Conservation (phyloP, 2,888 invertebrate species). For the Euplexia lucipara region DNA sequence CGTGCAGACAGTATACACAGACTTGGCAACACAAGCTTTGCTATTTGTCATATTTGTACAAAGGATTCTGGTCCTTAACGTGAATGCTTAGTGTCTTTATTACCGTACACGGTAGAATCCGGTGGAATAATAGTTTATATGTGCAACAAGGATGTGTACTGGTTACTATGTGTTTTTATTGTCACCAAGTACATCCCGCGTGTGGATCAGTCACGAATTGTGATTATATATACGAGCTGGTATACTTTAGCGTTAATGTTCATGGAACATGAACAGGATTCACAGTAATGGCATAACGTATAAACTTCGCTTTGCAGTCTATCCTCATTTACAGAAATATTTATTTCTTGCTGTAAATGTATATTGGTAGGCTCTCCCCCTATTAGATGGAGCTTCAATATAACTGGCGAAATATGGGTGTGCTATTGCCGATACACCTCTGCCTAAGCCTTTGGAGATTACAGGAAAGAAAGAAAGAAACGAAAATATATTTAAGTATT, state of each 20-base stretch:
- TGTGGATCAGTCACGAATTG: slow-evolving; percentile 78
- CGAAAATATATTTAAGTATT: no score
- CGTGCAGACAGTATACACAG: slow-evolving; percentile 48
- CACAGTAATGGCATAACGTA: slow-evolving; percentile 8
- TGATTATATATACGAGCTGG: slow-evolving; percentile 47
- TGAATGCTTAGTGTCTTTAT: slow-evolving; percentile 34
- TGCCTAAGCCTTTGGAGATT: no score
- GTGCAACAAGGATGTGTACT: slow-evolving; percentile 79
- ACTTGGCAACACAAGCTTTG: slow-evolving; percentile 41
- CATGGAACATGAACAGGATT: slow-evolving; percentile 57
- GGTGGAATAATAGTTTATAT: slow-evolving; percentile 49
- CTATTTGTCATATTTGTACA: slow-evolving; percentile 39
- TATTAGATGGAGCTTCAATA: no score
- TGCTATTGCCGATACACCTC: no score
- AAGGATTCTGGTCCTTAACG: slow-evolving; percentile 48
- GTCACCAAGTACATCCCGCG: slow-evolving; percentile 72
- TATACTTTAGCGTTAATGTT: slow-evolving; percentile 44
- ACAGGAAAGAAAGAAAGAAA: no score
- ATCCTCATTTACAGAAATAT: no score
- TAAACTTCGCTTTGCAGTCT: not conserved
- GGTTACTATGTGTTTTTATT: slow-evolving; percentile 70
- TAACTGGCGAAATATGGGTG: no score
- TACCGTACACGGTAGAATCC: slow-evolving; percentile 41
- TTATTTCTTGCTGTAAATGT: no score
- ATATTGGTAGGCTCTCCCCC: no score